Evolutionary conservation across 2,888 invertebrate species (phyloP), one percentile per base, ranked within the genome.

Genomic region (Bellardia pandia): DNA sequence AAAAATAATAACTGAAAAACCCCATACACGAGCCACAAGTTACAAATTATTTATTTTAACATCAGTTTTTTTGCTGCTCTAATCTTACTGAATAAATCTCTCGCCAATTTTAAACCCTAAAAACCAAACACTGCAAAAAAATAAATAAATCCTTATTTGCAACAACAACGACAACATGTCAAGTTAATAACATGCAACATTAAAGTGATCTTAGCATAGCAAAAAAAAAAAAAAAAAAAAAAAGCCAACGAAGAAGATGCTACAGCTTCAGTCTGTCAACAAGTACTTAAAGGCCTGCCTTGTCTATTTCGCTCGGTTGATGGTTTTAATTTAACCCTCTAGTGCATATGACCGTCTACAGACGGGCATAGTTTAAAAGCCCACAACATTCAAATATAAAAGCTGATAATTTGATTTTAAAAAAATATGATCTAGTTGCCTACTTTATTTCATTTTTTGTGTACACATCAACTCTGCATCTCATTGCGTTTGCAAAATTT

Each of bases 141-240:
- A 30, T 42, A 66, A 33, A 13, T 13, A 40, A 64, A 66, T 42
- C 58, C 71, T 37, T 82, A 66, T 68, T 75, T 69, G 75, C 75
- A 40, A 51, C 58, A 68, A 30, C 75, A 40, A 51, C 58, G 58
- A 30, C 53, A n/a, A 56, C 84, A 64, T 81, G 86, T 66, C 81
- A 81, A 68, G 40, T 78, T 86, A 81, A 86, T 81, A 74, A 77
- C 81, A 78, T 81, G 81, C 64, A 77, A 68, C 81, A 68, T 51
- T 68, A 68, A 75, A 79, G 23, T 48, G 13, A 69, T 48, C 23
- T 68, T 45, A 48, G 0, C n/a, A 23, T 23, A 23, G 23, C 23
- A 23, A 23, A 23, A 3, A n/a, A 66, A 68, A 33, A 51, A 64
- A 23, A 23, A 23, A 3, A n/a, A 66, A 68, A 33, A 51, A 64